Evolutionary conservation across 2,113 vertebrate genomes (phyloP).

Genomic region (Cavia porcellus): DNA sequence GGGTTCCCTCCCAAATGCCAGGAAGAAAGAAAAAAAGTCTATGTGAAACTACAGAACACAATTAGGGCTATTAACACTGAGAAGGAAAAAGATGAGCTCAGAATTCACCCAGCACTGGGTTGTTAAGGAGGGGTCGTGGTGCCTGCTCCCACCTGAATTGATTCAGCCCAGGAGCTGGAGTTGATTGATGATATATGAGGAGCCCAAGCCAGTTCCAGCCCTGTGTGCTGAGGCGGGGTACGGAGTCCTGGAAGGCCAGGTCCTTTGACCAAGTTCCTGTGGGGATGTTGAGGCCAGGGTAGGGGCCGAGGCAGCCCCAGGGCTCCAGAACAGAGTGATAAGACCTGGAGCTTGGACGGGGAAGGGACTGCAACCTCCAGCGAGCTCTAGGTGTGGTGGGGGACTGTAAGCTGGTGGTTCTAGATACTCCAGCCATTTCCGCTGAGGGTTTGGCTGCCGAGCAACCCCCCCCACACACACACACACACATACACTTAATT

Average conservation of each 20-base stretch:
- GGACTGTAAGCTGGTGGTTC: neutral
- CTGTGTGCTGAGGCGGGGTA: neutral
- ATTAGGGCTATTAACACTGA: neutral
- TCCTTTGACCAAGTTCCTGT: neutral
- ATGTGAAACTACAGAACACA: neutral
- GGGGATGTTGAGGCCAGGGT: neutral
- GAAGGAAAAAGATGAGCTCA: neutral
- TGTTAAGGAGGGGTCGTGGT: rapidly evolving
- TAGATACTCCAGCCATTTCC: neutral
- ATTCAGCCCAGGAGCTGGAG: neutral
- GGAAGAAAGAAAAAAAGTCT: neutral
- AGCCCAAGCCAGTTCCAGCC: neutral
- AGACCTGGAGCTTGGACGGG: neutral
- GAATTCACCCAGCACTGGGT: neutral
- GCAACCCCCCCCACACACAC: no score
- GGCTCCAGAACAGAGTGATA: neutral
- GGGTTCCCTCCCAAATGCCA: neutral
- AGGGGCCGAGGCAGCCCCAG: rapidly evolving
- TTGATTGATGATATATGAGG: rapidly evolving
- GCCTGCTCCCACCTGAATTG: neutral
- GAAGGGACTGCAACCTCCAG: neutral
- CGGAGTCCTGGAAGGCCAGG: rapidly evolving
- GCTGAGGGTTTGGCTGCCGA: neutral
- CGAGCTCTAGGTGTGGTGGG: neutral
- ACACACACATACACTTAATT: neutral